Percentiles rank a stretch among this genome's conserved stretches.
These are phyloP conservation scores for Hylaeus anthracinus DNA, from an alignment of 1,140 invertebrate species.

Conservation along the genomic window DNA sequence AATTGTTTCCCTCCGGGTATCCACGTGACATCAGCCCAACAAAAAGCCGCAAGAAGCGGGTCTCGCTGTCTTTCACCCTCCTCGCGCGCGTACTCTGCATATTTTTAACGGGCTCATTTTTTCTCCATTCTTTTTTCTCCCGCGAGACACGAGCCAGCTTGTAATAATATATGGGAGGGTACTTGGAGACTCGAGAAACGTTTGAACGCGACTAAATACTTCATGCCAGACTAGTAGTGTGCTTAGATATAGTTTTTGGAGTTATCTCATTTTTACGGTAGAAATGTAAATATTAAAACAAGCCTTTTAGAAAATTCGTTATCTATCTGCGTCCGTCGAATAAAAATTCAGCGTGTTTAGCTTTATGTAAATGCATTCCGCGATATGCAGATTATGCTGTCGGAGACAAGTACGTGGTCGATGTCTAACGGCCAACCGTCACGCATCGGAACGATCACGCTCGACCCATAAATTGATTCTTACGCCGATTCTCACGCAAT, in stretches of 20 bases:
- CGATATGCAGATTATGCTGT: not conserved
- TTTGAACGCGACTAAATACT: too few relatives aligned
- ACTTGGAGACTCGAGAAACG: too few relatives aligned
- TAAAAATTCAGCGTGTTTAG: not conserved
- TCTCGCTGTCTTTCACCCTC: not conserved
- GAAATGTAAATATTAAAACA: too few relatives aligned
- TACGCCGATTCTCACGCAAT: conserved; percentile 44
- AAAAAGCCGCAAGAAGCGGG: conserved; percentile 24
- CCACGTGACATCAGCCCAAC: conserved; percentile 35
- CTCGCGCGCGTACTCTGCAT: conserved; percentile 40
- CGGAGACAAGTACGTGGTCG: not conserved
- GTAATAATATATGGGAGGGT: not conserved
- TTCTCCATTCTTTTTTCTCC: conserved; percentile 15
- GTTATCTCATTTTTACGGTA: too few relatives aligned
- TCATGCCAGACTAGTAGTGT: too few relatives aligned
- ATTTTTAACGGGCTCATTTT: conserved; percentile 59
- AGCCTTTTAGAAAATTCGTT: not conserved
- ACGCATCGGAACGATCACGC: conserved; percentile 35
- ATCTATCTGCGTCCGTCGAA: not conserved
- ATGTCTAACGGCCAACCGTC: conserved; percentile 7
- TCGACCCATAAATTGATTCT: conserved; percentile 45
- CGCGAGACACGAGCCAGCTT: conserved; percentile 34
- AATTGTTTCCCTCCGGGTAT: conserved; percentile 60
- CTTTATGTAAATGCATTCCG: not conserved
- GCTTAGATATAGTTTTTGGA: too few relatives aligned